phyloP scores from a whole-genome alignment of 2,888 invertebrate species.

The Microctonus brassicae region DNA sequence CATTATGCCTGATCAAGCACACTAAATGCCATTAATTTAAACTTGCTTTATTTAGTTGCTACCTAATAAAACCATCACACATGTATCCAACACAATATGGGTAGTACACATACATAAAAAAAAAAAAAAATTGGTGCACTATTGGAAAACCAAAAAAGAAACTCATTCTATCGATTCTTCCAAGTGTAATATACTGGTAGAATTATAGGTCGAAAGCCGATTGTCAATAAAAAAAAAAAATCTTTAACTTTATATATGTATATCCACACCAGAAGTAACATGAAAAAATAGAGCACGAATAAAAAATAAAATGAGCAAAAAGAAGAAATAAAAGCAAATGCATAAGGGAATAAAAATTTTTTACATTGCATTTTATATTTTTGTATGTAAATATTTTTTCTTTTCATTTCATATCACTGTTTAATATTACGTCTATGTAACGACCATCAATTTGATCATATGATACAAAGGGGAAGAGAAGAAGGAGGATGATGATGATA shows the following conservation, averaged over 20 bases:
- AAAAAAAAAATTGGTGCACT: neutral
- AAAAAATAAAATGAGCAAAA: no score
- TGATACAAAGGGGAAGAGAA: no score
- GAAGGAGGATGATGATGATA: no score
- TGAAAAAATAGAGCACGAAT: neutral
- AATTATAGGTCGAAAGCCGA: neutral
- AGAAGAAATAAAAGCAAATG: neutral
- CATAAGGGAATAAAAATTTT: neutral
- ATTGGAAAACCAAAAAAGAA: neutral
- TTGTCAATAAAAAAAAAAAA: neutral
- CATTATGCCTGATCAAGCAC: slow-evolving; percentile 6
- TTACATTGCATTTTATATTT: neutral
- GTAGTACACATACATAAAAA: neutral
- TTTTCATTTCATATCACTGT: neutral
- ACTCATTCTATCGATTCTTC: neutral
- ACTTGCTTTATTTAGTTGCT: slow-evolving; percentile 11
- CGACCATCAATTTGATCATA: slow-evolving; percentile 8
- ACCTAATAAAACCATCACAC: neutral
- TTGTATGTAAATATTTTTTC: neutral
- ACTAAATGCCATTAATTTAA: neutral
- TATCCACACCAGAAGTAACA: neutral
- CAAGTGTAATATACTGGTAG: neutral
- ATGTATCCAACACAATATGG: neutral
- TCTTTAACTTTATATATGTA: neutral
- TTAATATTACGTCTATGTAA: neutral